Percentiles rank a stretch among this genome's conserved stretches.
Evolutionary conservation across 1,140 invertebrate genomes (phyloP).

Genomic region (Myzus persicae): DNA sequence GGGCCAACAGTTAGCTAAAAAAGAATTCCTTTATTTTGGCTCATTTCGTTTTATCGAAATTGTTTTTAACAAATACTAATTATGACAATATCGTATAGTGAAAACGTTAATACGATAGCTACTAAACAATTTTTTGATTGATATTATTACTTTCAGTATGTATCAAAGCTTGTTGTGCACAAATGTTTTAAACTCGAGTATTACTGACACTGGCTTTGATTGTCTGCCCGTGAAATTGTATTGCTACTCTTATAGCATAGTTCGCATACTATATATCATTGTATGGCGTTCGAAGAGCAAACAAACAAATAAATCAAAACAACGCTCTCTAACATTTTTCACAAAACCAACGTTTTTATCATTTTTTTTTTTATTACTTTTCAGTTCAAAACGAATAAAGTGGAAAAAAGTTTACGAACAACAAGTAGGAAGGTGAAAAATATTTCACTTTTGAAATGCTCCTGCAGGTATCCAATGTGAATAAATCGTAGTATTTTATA

Average conservation of each 20-base stretch:
- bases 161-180: neutral
- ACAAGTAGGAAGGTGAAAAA: neutral
- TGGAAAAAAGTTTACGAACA: neutral
- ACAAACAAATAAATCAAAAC: constrained; percentile 6
- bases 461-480: neutral
- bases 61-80: too few relatives aligned
- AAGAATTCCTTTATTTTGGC: too few relatives aligned
- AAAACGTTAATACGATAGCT: too few relatives aligned
- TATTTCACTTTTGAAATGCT: neutral
- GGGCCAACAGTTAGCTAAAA: too few relatives aligned
- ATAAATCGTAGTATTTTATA: neutral
- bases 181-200: neutral
- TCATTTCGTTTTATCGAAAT: too few relatives aligned
- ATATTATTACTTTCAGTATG: neutral
- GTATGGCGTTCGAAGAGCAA: neutral
- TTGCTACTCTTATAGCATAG: neutral
- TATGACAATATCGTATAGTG: too few relatives aligned
- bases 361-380: constrained; percentile 21
- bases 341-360: neutral
- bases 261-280: neutral
- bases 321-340: neutral
- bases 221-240: neutral
- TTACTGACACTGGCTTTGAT: neutral
- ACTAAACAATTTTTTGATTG: too few relatives aligned
- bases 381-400: neutral